Evolutionary conservation across 1,140 invertebrate genomes (phyloP).

Genomic region (Drosophila gunungcola): DNA sequence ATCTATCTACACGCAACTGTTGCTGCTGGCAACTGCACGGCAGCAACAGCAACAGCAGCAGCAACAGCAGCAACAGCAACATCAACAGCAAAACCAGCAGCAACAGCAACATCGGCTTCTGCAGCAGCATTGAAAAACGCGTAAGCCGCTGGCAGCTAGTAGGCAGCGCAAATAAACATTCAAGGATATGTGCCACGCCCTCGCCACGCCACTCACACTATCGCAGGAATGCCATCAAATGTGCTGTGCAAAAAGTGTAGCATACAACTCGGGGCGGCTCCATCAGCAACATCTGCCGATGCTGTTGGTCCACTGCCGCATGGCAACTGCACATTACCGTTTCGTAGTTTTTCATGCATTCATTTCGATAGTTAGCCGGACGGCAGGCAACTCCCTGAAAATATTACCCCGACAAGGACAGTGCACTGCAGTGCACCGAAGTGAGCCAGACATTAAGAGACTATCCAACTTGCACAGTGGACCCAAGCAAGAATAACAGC

Average conservation of each 20-base stretch:
- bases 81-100: constrained; percentile 12
- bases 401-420: constrained; percentile 45
- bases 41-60: constrained; percentile 23
- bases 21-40: constrained; percentile 38
- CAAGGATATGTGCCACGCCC: constrained; percentile 40
- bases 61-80: constrained; percentile 21
- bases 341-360: constrained; percentile 77
- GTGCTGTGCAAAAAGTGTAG: constrained; percentile 50
- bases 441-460: constrained; percentile 6
- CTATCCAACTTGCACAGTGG: constrained; percentile 1
- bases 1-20: constrained; percentile 64
- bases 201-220: constrained; percentile 1
- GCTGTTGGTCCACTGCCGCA: constrained; percentile 29
- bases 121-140: constrained; percentile 58
- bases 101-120: constrained; percentile 22
- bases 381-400: constrained; percentile 57
- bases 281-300: constrained; percentile 48
- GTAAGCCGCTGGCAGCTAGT: constrained; percentile 59
- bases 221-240: constrained; percentile 12
- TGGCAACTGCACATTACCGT: constrained; percentile 75
- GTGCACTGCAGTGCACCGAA: constrained; percentile 1
- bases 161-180: constrained; percentile 61
- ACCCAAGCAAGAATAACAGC: no score
- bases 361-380: constrained; percentile 60
- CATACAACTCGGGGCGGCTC: constrained; percentile 53